Base-by-base conservation (phyloP, 1,140 invertebrate species). In the Atta cephalotes region DNA sequence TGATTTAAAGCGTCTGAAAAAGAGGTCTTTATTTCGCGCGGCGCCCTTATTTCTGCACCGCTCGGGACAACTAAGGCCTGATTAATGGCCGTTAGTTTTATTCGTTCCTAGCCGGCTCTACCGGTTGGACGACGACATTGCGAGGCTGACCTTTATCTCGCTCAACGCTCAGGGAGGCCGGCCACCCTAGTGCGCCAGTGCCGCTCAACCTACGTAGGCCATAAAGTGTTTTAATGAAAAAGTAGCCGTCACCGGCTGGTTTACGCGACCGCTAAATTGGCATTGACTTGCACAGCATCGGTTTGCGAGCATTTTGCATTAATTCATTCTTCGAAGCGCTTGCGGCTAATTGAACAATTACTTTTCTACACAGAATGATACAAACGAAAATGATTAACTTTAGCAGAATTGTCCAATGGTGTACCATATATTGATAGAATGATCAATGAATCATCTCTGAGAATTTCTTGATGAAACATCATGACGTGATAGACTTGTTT, bases 41-140 rank as follows among this genome's bases (percentile, higher is more conserved):
- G 62, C 84, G 74, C 82, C 70, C 90, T 93, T 91, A 92, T 93
- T 93, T 92, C 88, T 88, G 78, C 82, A 74, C 76, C 84, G 85
- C 60, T 53, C 80, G 72, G 89, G 91, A 91, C 90, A 92, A 91
- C 91, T 88, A 90, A 91, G 90, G 89, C 89, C 91, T 94, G 93
- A 94, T 95, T 94, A 94, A 94, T 93, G 93, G 92, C 90, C 91
- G 87, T 94, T 93, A 93, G 93, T 94, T 93, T 94, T 94, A 94
- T 94, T 95, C 92, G 88, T 88, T 90, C 84, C 71, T 63, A 70
- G 49, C 65, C 70, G 63, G 66, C 79, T 71, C 89, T 78, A 68
- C 86, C 77, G 79, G 65, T 74, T 68, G 71, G 79, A 82, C 85
- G 71, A 70, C 68, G 49, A 35, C 60, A 60, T 68, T 65, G 80